These are phyloP conservation scores for Laticauda laticaudata DNA, from an alignment of 2,113 vertebrate genomes.

Conservation along the genomic window DNA sequence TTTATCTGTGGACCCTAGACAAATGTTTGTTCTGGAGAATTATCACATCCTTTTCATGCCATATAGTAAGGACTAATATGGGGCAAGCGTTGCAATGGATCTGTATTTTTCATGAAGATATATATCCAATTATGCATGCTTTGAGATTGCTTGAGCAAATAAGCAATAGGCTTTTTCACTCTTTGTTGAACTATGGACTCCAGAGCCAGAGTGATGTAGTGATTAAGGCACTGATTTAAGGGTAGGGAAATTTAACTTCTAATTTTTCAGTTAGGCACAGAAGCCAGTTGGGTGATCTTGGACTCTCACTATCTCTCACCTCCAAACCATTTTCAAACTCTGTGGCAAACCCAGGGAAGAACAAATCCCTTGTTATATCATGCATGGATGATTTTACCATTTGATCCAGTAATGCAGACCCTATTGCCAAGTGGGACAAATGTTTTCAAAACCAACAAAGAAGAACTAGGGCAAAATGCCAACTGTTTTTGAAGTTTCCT, in stretches of 20 bases:
- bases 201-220: neutral
- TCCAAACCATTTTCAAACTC: neutral
- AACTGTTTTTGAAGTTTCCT: neutral
- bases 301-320: neutral
- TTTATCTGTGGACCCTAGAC: neutral
- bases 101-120: neutral
- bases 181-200: neutral
- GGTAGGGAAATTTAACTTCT: neutral
- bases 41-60: neutral
- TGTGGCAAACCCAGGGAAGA: neutral
- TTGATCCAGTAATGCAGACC: neutral
- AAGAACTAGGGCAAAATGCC: neutral
- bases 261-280: neutral
- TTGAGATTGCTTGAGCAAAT: neutral
- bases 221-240: neutral
- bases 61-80: neutral
- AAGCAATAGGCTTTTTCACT: neutral
- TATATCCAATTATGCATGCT: neutral
- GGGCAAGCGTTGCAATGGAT: neutral
- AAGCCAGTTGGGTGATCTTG: neutral
- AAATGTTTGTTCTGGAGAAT: neutral
- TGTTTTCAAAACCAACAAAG: neutral
- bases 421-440: neutral
- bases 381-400: neutral
- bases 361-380: neutral